These are phyloP conservation scores for Thoracochromis brauschi DNA, from an alignment of 2,113 vertebrate species.

Conservation along the genomic window DNA sequence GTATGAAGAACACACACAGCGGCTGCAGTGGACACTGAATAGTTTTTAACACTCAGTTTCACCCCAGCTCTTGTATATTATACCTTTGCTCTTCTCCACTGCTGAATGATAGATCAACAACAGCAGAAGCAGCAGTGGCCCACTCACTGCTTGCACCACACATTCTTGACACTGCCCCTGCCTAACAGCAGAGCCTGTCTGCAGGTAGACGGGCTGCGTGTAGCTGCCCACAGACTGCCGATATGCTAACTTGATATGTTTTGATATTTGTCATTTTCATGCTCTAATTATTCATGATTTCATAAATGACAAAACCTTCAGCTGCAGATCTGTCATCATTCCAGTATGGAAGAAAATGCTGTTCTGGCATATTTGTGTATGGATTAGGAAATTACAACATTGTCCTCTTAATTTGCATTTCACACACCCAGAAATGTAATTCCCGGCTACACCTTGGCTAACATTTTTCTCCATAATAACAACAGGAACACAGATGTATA, in stretches of 20 bases:
- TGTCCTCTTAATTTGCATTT: not conserved
- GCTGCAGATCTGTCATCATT: not conserved
- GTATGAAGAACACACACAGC: not conserved
- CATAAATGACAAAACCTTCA: not conserved
- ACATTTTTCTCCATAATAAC: not conserved
- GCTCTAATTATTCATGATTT: not conserved
- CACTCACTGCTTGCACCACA: not conserved
- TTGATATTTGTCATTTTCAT: not conserved
- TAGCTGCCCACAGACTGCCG: not conserved
- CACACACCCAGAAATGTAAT: not conserved
- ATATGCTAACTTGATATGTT: not conserved
- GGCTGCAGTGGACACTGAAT: not conserved
- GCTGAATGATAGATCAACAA: not conserved
- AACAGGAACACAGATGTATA: not conserved
- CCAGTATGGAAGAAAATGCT: not conserved
- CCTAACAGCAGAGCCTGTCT: not conserved
- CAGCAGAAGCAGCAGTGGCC: not conserved
- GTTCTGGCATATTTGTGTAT: not conserved
- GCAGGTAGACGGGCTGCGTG: not conserved
- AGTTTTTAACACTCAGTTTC: not conserved
- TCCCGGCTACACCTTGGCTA: not conserved
- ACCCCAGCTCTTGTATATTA: not conserved
- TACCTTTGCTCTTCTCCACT: not conserved
- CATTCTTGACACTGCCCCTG: not conserved
- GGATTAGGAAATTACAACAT: not conserved